Conservation (phyloP, 2,113 vertebrate species). For the Oxygymnocypris stewartii region DNA sequence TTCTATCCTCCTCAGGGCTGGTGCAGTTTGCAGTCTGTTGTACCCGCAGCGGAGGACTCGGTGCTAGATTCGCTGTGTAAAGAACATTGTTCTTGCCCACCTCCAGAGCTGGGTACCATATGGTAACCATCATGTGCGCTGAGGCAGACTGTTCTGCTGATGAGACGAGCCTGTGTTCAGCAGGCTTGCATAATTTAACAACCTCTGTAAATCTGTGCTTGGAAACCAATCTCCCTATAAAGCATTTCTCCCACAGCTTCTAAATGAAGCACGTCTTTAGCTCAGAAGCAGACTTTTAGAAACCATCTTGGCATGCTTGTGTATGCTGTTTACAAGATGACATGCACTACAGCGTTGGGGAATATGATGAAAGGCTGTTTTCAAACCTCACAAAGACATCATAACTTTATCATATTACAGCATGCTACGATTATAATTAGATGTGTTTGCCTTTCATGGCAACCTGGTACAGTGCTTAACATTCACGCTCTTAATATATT, state of each 20-base stretch:
- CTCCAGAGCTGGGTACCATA: slow-evolving; percentile 43
- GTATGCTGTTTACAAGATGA: neutral
- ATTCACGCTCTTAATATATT: neutral
- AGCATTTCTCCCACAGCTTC: slow-evolving; percentile 25
- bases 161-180: slow-evolving; percentile 45
- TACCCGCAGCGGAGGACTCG: slow-evolving; percentile 40
- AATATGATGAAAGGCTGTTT: neutral
- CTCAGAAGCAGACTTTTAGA: slow-evolving; percentile 23
- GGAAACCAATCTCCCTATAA: slow-evolving; percentile 46
- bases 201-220: slow-evolving; percentile 39
- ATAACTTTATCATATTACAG: neutral
- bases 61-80: slow-evolving; percentile 26
- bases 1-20: slow-evolving; percentile 48
- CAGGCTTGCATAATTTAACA: slow-evolving; percentile 53
- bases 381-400: slow-evolving; percentile 15
- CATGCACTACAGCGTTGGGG: neutral
- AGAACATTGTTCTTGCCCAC: slow-evolving; percentile 53
- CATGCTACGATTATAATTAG: neutral
- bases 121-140: slow-evolving; percentile 38
- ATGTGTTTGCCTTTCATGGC: neutral
- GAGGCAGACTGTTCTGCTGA: slow-evolving; percentile 37
- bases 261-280: slow-evolving; percentile 14
- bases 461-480: neutral
- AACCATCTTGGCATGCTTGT: slow-evolving; percentile 8
- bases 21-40: slow-evolving; percentile 49